Percentiles rank a stretch among this genome's conserved stretches.
phyloP scores from a whole-genome alignment of 1,140 invertebrate species.

The Subanguina moxae region DNA sequence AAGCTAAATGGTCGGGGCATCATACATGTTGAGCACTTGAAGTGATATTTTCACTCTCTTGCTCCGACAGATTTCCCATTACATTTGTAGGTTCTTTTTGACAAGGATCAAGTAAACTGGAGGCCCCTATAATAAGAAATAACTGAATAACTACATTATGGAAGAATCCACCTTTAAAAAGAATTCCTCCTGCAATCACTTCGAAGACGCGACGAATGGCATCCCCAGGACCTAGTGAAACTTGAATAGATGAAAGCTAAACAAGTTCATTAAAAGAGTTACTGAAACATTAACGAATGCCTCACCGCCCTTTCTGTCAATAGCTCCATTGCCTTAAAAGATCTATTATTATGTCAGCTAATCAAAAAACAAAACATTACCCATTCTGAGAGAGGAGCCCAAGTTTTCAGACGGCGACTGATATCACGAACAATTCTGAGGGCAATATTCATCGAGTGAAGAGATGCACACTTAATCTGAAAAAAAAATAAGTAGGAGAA shows the following conservation, averaged over 20 bases:
- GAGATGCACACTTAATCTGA: conserved; percentile 75
- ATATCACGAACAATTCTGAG: conserved; percentile 90
- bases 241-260: conserved; percentile 74
- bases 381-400: conserved; percentile 84
- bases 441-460: conserved; percentile 86
- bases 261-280: no score
- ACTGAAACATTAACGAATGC: no score
- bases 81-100: conserved; percentile 93
- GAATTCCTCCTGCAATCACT: conserved; percentile 81
- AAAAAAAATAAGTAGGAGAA: conserved; percentile 66
- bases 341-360: conserved; percentile 2
- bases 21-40: conserved; percentile 77
- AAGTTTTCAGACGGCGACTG: conserved; percentile 84
- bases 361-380: conserved; percentile 63
- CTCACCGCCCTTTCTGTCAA: conserved; percentile 78
- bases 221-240: conserved; percentile 81
- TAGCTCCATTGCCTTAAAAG: conserved; percentile 79
- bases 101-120: conserved; percentile 86
- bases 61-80: conserved; percentile 73
- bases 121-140: conserved; percentile 65
- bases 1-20: background rate
- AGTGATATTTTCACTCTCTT: conserved; percentile 91
- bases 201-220: conserved; percentile 86
- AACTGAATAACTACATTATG: background rate
- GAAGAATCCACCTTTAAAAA: conserved; percentile 66